Percentiles rank a stretch among this genome's conserved stretches.
These are phyloP conservation scores for Protophormia terraenovae DNA, from an alignment of 2,888 invertebrate genomes.

Conservation along the genomic window DNA sequence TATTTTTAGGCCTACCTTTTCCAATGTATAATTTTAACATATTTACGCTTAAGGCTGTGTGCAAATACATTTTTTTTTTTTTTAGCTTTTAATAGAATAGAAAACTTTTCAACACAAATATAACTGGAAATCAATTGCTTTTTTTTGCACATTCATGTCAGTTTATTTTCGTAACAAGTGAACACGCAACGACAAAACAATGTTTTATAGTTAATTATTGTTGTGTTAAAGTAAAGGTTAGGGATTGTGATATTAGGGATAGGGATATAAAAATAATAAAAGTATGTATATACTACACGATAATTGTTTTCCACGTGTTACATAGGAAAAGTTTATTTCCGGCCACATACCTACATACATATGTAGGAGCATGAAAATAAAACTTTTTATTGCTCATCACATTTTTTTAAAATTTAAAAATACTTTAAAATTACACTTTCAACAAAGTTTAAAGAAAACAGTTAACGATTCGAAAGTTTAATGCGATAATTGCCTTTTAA, in stretches of 20 bases:
- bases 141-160: conserved; percentile 43
- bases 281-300: neutral
- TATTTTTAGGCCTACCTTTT: neutral
- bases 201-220: neutral
- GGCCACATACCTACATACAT: neutral
- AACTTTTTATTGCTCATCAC: too few species aligned
- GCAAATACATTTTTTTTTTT: neutral
- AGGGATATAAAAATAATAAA: neutral
- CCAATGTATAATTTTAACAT: neutral
- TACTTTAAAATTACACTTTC: too few species aligned
- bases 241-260: neutral
- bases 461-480: too few species aligned
- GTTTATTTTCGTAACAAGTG: conserved; percentile 35
- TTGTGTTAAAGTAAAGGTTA: neutral
- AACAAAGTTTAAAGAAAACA: too few species aligned
- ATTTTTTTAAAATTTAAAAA: too few species aligned
- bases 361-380: too few species aligned
- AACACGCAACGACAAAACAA: conserved; percentile 23
- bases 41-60: neutral
- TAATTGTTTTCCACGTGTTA: neutral
- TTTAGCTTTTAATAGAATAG: neutral
- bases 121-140: conserved; percentile 44
- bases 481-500: too few species aligned
- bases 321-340: neutral
- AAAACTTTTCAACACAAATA: conserved; percentile 29